These are phyloP conservation scores for Dysidea cf. avara DNA, from an alignment of 37 sponge, comb jelly and placozoan genomes.

Conservation along the genomic window DNA sequence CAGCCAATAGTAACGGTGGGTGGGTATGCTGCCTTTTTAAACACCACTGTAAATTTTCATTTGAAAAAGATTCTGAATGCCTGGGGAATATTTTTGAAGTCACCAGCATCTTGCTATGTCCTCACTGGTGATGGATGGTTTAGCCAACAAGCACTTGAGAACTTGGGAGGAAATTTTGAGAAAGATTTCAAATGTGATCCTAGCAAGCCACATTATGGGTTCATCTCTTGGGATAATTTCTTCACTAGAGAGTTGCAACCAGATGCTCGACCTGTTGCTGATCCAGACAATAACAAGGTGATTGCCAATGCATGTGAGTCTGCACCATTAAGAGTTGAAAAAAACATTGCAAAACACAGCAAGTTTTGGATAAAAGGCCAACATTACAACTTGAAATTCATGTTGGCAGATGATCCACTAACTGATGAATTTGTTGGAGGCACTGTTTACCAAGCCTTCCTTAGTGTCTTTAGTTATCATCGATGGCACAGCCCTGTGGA, in stretches of 20 bases:
- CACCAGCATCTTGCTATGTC: conserved; percentile 39
- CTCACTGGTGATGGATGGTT: conserved; percentile 43
- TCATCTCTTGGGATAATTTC: no score
- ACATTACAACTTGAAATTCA: no score
- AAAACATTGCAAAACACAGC: no score
- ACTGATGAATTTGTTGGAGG: conserved; percentile 16
- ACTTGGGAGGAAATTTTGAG: conserved; percentile 16
- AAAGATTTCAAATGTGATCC: no score
- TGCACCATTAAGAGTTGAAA: no score
- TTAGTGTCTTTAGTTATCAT: no score
- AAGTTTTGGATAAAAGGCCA: no score
- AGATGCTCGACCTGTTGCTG: conserved; percentile 37
- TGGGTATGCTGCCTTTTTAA: conserved; percentile 44
- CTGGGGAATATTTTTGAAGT: conserved; percentile 32
- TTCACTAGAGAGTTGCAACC: conserved; percentile 34
- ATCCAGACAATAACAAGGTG: conserved; percentile 20
- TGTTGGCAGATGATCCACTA: conserved; percentile 23
- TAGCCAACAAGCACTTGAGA: conserved; percentile 7
- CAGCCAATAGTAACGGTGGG: conserved; percentile 30
- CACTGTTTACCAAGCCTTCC: no score
- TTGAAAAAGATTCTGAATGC: conserved; percentile 28
- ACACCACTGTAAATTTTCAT: conserved; percentile 30
- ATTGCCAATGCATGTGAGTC: conserved; percentile 52
- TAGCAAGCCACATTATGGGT: no score
- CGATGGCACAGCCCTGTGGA: no score